Conservation (phyloP, 2,888 invertebrate species). For the Plusia festucae region DNA sequence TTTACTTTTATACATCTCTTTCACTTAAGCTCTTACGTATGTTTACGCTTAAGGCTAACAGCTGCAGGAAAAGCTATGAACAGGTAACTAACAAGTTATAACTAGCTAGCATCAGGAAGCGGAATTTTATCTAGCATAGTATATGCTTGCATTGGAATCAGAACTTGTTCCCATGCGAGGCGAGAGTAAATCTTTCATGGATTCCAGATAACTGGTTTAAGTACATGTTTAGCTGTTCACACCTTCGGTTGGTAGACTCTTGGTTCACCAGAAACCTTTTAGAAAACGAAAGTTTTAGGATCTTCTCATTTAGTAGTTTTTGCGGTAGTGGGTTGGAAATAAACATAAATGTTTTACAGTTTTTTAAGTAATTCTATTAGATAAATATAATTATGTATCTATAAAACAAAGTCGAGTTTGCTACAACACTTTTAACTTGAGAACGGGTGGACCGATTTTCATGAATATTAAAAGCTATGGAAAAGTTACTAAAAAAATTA, state of each 20-base stretch:
- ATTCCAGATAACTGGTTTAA: conserved; percentile 23
- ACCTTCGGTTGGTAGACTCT: conserved; percentile 17
- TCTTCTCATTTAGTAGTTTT: too few relatives aligned
- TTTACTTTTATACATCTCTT: neutral
- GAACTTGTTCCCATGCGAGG: conserved; percentile 47
- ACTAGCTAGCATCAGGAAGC: conserved; percentile 69
- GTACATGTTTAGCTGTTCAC: conserved; percentile 5
- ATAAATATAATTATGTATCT: too few relatives aligned
- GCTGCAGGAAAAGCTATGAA: conserved; percentile 40
- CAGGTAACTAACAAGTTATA: conserved; percentile 35
- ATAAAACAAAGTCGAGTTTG: too few relatives aligned
- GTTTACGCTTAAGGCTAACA: conserved; percentile 24
- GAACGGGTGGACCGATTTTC: too few relatives aligned
- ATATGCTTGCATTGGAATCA: conserved; percentile 47
- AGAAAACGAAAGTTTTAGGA: neutral
- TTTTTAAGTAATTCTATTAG: too few relatives aligned
- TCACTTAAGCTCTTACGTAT: conserved; percentile 9
- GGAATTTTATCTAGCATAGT: conserved; percentile 59
- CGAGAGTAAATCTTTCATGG: conserved; percentile 11
- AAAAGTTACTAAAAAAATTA: too few relatives aligned
- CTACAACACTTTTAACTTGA: too few relatives aligned
- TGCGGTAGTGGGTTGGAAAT: too few relatives aligned
- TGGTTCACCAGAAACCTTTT: conserved; percentile 3
- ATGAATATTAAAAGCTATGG: too few relatives aligned
- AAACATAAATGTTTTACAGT: too few relatives aligned